A percentile compares a stretch with the other conserved stretches of the same genome.
Evolutionary conservation across 1,140 invertebrate genomes (phyloP).

Genomic region (Pinna nobilis): DNA sequence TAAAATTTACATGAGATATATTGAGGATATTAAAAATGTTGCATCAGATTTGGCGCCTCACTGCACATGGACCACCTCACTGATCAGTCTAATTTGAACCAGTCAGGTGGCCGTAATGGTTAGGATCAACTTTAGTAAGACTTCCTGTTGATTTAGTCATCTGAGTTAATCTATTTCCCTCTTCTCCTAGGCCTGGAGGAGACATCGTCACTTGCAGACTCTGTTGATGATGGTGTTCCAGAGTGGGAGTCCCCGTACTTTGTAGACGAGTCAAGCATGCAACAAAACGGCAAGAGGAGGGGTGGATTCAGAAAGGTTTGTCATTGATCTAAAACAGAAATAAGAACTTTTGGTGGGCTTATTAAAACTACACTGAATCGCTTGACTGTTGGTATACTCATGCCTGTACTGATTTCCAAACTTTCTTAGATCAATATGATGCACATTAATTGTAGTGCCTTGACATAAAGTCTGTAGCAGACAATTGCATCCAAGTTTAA

Average conservation of each 20-base stretch:
- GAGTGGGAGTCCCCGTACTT: constrained; percentile 49
- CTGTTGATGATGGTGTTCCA: constrained; percentile 4
- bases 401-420: too few relatives aligned
- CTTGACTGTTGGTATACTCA: too few relatives aligned
- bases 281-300: constrained; percentile 13
- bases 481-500: not conserved
- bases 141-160: not conserved
- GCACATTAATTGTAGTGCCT: too few relatives aligned
- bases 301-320: constrained; percentile 31
- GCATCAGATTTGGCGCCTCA: too few relatives aligned
- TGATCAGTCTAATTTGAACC: not conserved
- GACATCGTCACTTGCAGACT: constrained; percentile 2
- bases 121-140: not conserved
- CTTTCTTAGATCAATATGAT: too few relatives aligned
- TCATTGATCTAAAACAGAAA: too few relatives aligned
- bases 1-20: not conserved
- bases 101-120: not conserved
- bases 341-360: too few relatives aligned
- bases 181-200: not conserved
- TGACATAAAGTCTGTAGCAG: too few relatives aligned
- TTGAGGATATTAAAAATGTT: not conserved
- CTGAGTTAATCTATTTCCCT: not conserved
- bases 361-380: too few relatives aligned
- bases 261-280: constrained; percentile 19
- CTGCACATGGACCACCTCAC: not conserved